Percentiles rank a stretch among this genome's conserved stretches.
Conservation (phyloP, 2,888 invertebrate genomes). For the Ptilodon capucinus region DNA sequence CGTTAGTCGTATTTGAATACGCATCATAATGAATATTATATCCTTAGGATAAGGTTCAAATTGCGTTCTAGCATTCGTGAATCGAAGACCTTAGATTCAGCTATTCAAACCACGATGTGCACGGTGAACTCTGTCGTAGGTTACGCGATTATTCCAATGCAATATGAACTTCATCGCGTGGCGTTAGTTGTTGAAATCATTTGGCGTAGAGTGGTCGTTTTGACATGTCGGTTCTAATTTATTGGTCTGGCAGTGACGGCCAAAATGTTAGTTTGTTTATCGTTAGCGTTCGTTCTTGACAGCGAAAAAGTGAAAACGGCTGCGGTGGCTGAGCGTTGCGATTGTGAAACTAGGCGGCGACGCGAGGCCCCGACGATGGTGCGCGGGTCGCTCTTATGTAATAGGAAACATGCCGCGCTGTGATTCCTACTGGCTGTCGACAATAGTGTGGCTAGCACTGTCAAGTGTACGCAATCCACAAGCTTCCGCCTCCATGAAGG, state of each 20-base stretch:
- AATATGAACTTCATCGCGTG: constrained; percentile 55
- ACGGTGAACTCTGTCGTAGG: constrained; percentile 49
- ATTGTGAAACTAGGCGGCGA: constrained; percentile 75
- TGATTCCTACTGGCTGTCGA: constrained; percentile 35
- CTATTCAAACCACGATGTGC: constrained; percentile 50
- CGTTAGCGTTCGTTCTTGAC: constrained; percentile 80
- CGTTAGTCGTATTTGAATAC: constrained; percentile 39
- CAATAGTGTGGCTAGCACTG: constrained; percentile 28
- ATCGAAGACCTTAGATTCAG: constrained; percentile 61
- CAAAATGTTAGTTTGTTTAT: constrained; percentile 81
- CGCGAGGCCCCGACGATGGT: constrained; percentile 56
- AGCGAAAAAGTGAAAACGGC: constrained; percentile 83
- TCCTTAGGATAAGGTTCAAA: constrained; percentile 56
- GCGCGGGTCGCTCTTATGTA: constrained; percentile 56
- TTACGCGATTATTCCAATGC: constrained; percentile 38
- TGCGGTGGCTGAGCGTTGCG: constrained; percentile 63
- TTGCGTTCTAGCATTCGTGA: constrained; percentile 32
- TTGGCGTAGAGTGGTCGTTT: constrained; percentile 38
- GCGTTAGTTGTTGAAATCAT: constrained; percentile 46
- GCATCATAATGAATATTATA: constrained; percentile 48
- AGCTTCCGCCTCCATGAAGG: constrained; percentile 26
- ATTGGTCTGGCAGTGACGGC: constrained; percentile 69
- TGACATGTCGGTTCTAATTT: constrained; percentile 38
- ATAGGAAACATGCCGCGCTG: constrained; percentile 54
- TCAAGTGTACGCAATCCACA: constrained; percentile 9